Percentiles rank a stretch among this genome's conserved stretches.
These are phyloP conservation scores for Nasonia giraulti DNA, from an alignment of 1,140 invertebrate genomes.

Conservation along the genomic window DNA sequence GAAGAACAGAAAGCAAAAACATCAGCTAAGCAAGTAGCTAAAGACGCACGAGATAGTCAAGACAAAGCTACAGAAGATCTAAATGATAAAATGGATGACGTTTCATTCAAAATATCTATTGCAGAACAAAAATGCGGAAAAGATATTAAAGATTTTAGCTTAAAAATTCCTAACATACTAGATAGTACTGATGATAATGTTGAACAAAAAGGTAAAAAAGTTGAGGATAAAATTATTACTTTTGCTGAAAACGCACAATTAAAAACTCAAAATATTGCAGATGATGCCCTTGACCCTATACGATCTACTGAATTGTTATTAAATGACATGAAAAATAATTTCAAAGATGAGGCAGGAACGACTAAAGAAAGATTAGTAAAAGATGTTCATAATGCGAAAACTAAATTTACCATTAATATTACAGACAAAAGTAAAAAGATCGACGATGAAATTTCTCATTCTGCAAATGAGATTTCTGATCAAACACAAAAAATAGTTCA, in stretches of 20 bases:
- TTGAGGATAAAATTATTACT: slow-evolving; percentile 16
- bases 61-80: slow-evolving; percentile 41
- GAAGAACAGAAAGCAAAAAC: slow-evolving; percentile 54
- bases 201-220: background rate
- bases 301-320: too few relatives aligned
- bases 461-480: background rate
- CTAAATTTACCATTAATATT: too few relatives aligned
- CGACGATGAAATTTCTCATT: background rate
- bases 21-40: slow-evolving; percentile 47
- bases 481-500: background rate
- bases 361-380: background rate
- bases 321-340: slow-evolving; percentile 61
- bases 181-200: background rate
- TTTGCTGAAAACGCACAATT: slow-evolving; percentile 31
- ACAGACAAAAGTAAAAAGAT: background rate
- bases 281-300: slow-evolving; percentile 52
- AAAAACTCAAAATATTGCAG: slow-evolving; percentile 45
- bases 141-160: background rate
- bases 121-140: slow-evolving; percentile 28
- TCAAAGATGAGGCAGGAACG: slow-evolving; percentile 54
- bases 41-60: slow-evolving; percentile 57
- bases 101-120: slow-evolving; percentile 54
- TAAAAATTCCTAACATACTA: background rate
- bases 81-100: background rate
- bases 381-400: slow-evolving; percentile 40